Evolutionary conservation across 1,140 invertebrate genomes (phyloP).

Genomic region (Hesperophylax magnus): DNA sequence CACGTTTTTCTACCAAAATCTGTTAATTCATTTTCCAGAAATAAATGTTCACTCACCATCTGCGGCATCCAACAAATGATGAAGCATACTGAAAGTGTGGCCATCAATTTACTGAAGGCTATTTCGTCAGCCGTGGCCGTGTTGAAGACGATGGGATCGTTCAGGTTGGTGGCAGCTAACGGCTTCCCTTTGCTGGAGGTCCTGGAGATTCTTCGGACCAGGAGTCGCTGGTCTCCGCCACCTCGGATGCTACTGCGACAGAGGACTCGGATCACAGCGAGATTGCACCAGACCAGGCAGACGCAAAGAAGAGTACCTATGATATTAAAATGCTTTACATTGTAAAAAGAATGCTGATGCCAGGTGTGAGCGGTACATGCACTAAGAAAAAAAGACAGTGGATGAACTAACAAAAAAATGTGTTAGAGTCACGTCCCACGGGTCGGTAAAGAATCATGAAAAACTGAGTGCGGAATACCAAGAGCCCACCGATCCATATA

Average conservation of each 20-base stretch:
- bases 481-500: too few species aligned
- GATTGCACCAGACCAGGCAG: conserved; percentile 85
- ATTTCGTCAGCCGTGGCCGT: conserved; percentile 83
- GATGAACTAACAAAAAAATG: too few species aligned
- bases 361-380: too few species aligned
- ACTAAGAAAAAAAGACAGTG: too few species aligned
- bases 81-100: conserved; percentile 84
- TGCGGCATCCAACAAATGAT: conserved; percentile 90
- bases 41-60: conserved; percentile 74
- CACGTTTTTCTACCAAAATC: too few species aligned
- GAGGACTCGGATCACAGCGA: conserved; percentile 84
- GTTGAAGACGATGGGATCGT: conserved; percentile 61
- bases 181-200: conserved; percentile 66
- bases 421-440: too few species aligned
- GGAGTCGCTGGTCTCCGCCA: conserved; percentile 64
- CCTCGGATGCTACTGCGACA: conserved; percentile 73
- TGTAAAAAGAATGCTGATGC: too few species aligned
- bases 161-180: conserved; percentile 54
- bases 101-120: conserved; percentile 88
- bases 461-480: too few species aligned
- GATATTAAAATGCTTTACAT: conserved; percentile 43
- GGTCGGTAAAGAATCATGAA: too few species aligned
- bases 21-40: too few species aligned
- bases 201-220: conserved; percentile 71
- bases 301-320: conserved; percentile 81